A percentile compares a stretch with the other conserved stretches of the same genome.
These are phyloP conservation scores for Trochalopteron elliotii DNA, from an alignment of 2,113 vertebrate species.

Conservation along the genomic window DNA sequence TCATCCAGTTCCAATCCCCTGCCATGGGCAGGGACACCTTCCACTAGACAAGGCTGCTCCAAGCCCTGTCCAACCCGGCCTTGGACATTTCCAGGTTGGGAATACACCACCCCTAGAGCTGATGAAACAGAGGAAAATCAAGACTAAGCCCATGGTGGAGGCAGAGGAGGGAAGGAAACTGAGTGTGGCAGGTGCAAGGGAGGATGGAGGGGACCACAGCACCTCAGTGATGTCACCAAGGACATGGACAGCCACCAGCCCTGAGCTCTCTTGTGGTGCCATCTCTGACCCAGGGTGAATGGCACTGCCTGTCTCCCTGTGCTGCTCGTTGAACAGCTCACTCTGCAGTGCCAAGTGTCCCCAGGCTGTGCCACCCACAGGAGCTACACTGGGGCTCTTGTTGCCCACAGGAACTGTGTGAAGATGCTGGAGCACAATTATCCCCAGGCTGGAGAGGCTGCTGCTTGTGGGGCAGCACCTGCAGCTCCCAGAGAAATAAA, in stretches of 20 bases:
- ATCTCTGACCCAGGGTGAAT: accelerated
- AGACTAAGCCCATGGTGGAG: not conserved
- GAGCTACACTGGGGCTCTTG: not conserved
- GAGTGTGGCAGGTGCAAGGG: not conserved
- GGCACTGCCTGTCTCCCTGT: not conserved
- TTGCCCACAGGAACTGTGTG: accelerated
- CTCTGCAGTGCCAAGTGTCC: not conserved
- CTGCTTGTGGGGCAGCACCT: accelerated
- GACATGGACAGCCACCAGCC: not conserved
- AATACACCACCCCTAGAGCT: accelerated
- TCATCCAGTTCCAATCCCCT: not conserved
- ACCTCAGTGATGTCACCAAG: accelerated
- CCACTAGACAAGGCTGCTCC: not conserved
- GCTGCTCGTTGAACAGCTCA: accelerated
- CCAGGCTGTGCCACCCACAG: accelerated
- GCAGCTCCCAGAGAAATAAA: not conserved
- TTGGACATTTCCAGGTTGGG: not conserved
- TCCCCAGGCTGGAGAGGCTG: accelerated
- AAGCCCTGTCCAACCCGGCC: not conserved
- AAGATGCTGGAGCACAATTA: accelerated
- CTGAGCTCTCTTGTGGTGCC: accelerated
- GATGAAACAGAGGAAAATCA: not conserved
- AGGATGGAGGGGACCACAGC: not conserved
- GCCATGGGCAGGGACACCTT: not conserved
- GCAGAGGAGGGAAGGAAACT: not conserved